Evolutionary conservation across 2,888 invertebrate species (phyloP).

Genomic region (Trichopoda pennipes): DNA sequence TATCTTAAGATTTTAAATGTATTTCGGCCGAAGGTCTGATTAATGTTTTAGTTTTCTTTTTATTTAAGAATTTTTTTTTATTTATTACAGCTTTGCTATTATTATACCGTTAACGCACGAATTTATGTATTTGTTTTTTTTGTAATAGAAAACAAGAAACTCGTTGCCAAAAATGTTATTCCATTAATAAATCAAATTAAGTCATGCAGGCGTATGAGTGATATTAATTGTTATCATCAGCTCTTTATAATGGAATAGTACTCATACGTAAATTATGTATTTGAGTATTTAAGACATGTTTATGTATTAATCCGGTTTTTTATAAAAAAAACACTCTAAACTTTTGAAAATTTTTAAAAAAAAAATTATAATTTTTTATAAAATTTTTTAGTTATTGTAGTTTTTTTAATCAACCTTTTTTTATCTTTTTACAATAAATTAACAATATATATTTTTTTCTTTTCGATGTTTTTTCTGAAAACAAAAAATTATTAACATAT

Average conservation of each 20-base stretch:
- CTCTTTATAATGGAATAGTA: neutral
- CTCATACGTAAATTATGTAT: neutral
- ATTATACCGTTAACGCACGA: neutral
- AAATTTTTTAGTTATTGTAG: too few relatives aligned
- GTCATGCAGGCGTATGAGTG: conserved; percentile 40
- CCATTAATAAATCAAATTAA: conserved; percentile 50
- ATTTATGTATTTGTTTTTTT: too few relatives aligned
- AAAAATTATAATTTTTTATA: too few relatives aligned
- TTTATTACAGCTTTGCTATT: neutral
- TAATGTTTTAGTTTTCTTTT: conserved; percentile 22
- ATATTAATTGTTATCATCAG: conserved; percentile 1
- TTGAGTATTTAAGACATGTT: too few relatives aligned
- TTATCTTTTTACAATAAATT: too few relatives aligned
- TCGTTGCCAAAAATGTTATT: conserved; percentile 25
- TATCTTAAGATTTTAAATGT: neutral
- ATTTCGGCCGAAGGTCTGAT: neutral
- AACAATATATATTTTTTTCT: too few relatives aligned
- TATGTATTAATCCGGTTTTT: too few relatives aligned
- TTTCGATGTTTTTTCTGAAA: too few relatives aligned
- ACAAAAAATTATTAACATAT: too few relatives aligned
- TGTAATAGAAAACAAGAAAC: conserved; percentile 21
- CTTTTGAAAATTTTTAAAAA: too few relatives aligned
- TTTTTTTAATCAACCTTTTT: too few relatives aligned
- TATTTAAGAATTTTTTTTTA: neutral
- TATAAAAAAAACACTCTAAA: too few relatives aligned